Base-by-base conservation (phyloP, 2,888 invertebrate species). In the Scaptomyza polygonia region DNA sequence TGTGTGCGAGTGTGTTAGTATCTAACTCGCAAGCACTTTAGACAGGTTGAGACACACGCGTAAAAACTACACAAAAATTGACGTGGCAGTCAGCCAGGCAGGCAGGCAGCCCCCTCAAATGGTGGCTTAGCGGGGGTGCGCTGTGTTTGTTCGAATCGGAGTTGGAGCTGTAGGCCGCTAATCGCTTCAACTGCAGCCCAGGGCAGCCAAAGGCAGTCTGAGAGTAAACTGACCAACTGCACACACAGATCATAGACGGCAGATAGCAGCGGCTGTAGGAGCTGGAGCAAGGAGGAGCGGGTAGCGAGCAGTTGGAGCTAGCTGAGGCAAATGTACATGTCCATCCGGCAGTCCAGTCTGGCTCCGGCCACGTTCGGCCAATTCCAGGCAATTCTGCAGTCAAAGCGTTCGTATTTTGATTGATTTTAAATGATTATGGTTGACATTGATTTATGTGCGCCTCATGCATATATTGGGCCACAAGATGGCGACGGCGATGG, bases 341-440 rank as follows among this genome's bases (percentile, higher is more conserved):
- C 71, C 84, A 66, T 72, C 63, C 77, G 57, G 58, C 56, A 39
- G 67, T 42, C 53, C 55, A 25, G 34, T 2, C 65, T 58, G 72
- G 39, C 39, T 39, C 45, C 52, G 65, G 72, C 77, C 88, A 81
- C 84, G 84, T 86, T 88, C 82, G 79, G 72, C 81, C 89, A 89
- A 90, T 90, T 90, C 89, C 84, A 83, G 86, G 86, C 88, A 85
- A 85, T 85, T 85, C 84, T 85, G 84, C 84, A 89, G 89, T 87
- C 88, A 88, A 88, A 88, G 89, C 89, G 89, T 89, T 90, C 86
- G 90, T 77, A 90, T 88, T 91, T 91, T 90, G 90, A 90, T 90
- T 90, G 90, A 90, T 90, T 90, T 91, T 90, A 89, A 88, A 90
- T 89, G 89, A 90, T 90, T 90, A 90, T 88, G 86, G 90, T 88